Percentiles rank a stretch among this genome's conserved stretches.
These are phyloP conservation scores for Cyprinodon tularosa DNA, from an alignment of 2,113 vertebrate genomes.

Conservation along the genomic window DNA sequence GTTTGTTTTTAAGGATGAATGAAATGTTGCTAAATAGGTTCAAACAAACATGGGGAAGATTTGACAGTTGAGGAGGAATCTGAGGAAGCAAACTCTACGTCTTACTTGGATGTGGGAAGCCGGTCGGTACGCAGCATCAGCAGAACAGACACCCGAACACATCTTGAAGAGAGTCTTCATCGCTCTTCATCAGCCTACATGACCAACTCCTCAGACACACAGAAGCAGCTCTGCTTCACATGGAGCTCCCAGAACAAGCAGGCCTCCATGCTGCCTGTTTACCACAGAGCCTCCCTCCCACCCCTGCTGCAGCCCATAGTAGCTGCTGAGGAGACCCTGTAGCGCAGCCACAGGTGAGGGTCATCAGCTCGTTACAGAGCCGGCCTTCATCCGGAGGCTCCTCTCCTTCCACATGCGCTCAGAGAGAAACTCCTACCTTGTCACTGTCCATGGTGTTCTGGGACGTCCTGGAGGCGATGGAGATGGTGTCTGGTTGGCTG, in stretches of 20 bases:
- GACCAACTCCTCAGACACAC: not conserved
- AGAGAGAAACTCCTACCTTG: slow-evolving; percentile 83
- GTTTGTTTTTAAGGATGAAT: not conserved
- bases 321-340: slow-evolving; percentile 69
- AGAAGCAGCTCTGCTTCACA: not conserved
- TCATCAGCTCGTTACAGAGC: slow-evolving; percentile 49
- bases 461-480: slow-evolving; percentile 95
- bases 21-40: not conserved
- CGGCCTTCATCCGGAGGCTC: not conserved
- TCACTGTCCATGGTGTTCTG: slow-evolving; percentile 98
- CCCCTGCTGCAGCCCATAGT: slow-evolving; percentile 62
- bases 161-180: slow-evolving; percentile 72
- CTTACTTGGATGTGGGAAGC: slow-evolving; percentile 71
- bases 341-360: slow-evolving; percentile 54
- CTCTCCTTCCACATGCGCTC: not conserved
- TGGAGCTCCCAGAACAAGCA: not conserved
- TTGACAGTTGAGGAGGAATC: too few species aligned
- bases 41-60: not conserved
- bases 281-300: not conserved
- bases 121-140: slow-evolving; percentile 39
- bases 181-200: slow-evolving; percentile 7
- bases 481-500: slow-evolving; percentile 98
- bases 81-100: slow-evolving; percentile 4
- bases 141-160: slow-evolving; percentile 58
- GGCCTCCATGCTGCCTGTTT: not conserved